Percentiles rank a stretch among this genome's conserved stretches.
phyloP scores from a whole-genome alignment of 2,113 vertebrate genomes.

The Hemichromis elongatus region DNA sequence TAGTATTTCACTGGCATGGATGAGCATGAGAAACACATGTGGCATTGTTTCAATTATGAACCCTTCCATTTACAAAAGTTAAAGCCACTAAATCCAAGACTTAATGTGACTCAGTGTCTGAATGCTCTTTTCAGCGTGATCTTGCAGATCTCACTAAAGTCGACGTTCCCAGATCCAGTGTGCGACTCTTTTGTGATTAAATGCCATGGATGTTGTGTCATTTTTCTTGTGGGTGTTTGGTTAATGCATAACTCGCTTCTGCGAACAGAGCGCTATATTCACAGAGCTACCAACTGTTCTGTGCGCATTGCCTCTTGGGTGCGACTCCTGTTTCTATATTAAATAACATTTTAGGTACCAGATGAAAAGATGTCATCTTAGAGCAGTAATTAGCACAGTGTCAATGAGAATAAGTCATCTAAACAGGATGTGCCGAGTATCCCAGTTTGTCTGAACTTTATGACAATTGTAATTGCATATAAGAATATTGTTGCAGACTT shows the following conservation, averaged over 20 bases:
- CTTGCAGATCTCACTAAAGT: background rate
- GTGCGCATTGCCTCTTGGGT: background rate
- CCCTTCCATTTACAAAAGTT: background rate
- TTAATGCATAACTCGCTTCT: background rate
- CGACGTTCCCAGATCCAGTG: background rate
- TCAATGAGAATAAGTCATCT: fast-evolving
- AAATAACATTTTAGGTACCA: background rate
- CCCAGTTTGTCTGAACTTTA: background rate
- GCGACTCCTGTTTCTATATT: background rate
- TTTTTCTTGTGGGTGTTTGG: background rate
- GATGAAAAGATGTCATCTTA: background rate
- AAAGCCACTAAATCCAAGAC: background rate
- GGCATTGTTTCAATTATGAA: background rate
- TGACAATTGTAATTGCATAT: background rate
- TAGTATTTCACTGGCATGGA: background rate
- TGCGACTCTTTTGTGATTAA: background rate
- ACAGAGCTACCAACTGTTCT: background rate
- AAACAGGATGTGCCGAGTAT: background rate
- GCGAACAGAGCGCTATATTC: background rate
- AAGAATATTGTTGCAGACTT: background rate
- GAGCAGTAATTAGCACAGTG: background rate
- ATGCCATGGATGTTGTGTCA: background rate
- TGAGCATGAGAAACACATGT: background rate
- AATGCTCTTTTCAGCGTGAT: background rate
- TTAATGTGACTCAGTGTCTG: background rate